Base-by-base conservation (phyloP, 1,140 invertebrate species). In the Ostrea edulis region DNA sequence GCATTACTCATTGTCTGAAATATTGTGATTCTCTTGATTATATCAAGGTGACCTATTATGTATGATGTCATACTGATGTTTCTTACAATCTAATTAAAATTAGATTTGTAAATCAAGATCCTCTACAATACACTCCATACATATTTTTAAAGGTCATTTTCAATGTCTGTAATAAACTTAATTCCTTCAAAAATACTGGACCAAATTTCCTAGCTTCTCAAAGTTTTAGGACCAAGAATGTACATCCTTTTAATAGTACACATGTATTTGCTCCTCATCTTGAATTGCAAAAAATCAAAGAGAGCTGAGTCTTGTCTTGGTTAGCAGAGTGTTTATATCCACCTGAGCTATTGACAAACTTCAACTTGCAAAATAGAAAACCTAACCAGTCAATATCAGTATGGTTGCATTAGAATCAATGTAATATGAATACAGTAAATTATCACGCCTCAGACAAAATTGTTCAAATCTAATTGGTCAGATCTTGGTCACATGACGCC, bases 1-100 rank as follows among this genome's bases (percentile, higher is more conserved):
- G 93, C 93, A 86, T 92, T 92, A 35, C 90, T 92, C 85, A 94
- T 89, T 14, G 93, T 94, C 93, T 94, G 85, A 29, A 84, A 83
- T 52, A 53, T 12, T 9, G 9, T 35, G 22, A 14, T 81, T 4
- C 44, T 12, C 20, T 8, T 81, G 1, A 35, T 35, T 44, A 44
- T 44, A 2, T 44, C 35, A 44, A 44, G 5, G 35, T 44, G 5
- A 44, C 1, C 35, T 44, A 44, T 2, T 44, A 44, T 44, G 5
- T 5, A 2, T 44, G 35, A 44, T 44, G 35, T 5, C 35, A 44
- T 44, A 2, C 35, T 44, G 35, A 44, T 44, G 35, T 44, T 44
- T 44, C 35, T 2, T 44, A 44, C 35, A 44, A 44, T 77, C 25
- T 14, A 81, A 35, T 81, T 8, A n/a, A 44, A 81, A 81, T 8